Conservation (phyloP, 2,888 invertebrate genomes). For the Microchrysa polita region DNA sequence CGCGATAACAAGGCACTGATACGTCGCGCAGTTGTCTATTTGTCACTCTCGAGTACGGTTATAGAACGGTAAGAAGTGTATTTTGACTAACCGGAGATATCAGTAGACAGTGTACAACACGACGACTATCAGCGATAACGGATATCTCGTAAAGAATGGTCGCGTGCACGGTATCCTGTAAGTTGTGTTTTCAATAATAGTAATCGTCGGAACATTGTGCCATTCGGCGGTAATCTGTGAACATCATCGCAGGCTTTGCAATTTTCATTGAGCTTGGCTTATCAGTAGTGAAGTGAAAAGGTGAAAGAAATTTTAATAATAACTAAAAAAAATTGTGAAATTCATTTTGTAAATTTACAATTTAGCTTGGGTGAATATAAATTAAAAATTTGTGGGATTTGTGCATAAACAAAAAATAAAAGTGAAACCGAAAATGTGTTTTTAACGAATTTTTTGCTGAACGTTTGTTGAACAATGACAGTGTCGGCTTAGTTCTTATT, state of each 20-base stretch:
- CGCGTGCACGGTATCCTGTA: conserved; percentile 14
- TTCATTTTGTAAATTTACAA: too few species aligned
- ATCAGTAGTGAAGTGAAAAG: not conserved
- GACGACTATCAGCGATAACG: not conserved
- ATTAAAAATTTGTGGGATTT: too few species aligned
- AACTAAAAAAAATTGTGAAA: too few species aligned
- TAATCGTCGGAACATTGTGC: conserved; percentile 38
- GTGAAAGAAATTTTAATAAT: too few species aligned
- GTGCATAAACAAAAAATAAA: too few species aligned
- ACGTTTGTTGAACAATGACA: too few species aligned
- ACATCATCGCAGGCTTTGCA: conserved; percentile 17
- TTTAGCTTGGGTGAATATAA: too few species aligned
- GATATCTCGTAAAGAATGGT: conserved; percentile 7
- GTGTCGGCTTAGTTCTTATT: too few species aligned
- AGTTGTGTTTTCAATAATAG: not conserved
- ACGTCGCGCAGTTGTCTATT: conserved; percentile 1
- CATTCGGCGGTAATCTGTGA: conserved; percentile 42
- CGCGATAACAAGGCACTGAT: conserved; percentile 23
- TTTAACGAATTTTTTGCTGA: too few species aligned
- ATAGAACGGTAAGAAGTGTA: not conserved
- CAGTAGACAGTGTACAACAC: not conserved
- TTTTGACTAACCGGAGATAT: not conserved
- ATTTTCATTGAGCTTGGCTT: not conserved
- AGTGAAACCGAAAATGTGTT: too few species aligned
- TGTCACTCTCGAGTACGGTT: conserved; percentile 5